Percentiles rank a stretch among this genome's conserved stretches.
Conservation (phyloP, 2,113 vertebrate species). For the Cyanoliseus patagonus region DNA sequence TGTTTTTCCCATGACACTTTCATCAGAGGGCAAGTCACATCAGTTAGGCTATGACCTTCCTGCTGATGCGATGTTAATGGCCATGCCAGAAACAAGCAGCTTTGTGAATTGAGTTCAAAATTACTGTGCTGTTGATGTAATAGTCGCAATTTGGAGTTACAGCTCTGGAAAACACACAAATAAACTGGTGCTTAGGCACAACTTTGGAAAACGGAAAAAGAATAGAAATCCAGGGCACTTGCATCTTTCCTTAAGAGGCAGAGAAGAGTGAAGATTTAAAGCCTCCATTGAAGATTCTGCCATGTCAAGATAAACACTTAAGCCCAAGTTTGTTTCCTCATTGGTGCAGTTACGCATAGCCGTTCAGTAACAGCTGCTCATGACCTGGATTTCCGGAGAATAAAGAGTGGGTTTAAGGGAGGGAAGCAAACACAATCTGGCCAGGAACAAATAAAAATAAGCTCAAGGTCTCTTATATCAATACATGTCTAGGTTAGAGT, state of each 20-base stretch:
- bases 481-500: constrained; percentile 48
- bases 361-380: background rate
- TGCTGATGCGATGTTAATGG: background rate
- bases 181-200: background rate
- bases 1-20: constrained; percentile 52
- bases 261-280: background rate
- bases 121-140: background rate
- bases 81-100: background rate
- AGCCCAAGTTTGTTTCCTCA: background rate
- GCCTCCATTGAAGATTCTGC: background rate
- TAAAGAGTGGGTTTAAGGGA: background rate
- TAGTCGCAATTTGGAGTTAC: background rate
- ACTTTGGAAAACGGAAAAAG: background rate
- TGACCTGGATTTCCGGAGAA: background rate
- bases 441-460: background rate
- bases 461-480: constrained; percentile 16
- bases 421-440: background rate
- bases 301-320: background rate
- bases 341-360: background rate
- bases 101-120: background rate
- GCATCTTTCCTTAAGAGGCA: background rate
- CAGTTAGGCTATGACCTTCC: background rate
- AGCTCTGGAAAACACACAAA: background rate
- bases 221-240: background rate
- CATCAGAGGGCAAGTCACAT: background rate